Base-by-base conservation (phyloP, 2,113 vertebrate genomes). In the Alethe castanea region DNA sequence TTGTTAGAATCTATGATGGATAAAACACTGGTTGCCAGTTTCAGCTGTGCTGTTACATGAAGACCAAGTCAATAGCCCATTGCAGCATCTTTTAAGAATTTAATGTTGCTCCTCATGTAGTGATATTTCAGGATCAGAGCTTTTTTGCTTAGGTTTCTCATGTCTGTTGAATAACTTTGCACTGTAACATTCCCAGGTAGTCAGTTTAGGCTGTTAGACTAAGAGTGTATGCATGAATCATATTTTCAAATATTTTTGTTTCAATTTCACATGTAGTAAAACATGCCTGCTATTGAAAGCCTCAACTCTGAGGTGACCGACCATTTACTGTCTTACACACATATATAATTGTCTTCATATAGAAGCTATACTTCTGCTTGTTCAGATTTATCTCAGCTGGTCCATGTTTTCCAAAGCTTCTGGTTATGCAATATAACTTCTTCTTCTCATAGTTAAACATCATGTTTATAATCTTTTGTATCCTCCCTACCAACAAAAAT, bases 381-480 rank as follows among this genome's bases (percentile, higher is more conserved):
- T 69, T 87, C 57, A 80, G 57, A 48, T 87, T 94, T 86, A 62
- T 45, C 20, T 45, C 28, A 90, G 20, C 50, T 57, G 36, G 19
- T 65, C 20, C 50, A 57, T 54, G 29, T 50, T 93, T 92, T 88
- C 22, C 42, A 88, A 42, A 90, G 11, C 23, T 86, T 80, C 45
- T 90, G 31, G 16, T 73, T 92, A 57, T 65, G 18, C 19, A 36
- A 24, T n/a, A n/a, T 8, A 14, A 42, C 57, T 42, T 87, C 88
- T 86, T 65, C 40, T 88, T 90, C 33, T 61, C 23, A 19, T 29
- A 65, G 23, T 67, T 79, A 90, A 92, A 82, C 45, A 84, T 45
- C 36, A 82, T 69, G 64, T 91, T 94, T 85, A 67, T 44, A 87
- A 65, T 35, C 24, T 72, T 82, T 94, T 79, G 23, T 62, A 82